phyloP scores from a whole-genome alignment of 1,140 invertebrate genomes.

The Drosophila lowei region DNA sequence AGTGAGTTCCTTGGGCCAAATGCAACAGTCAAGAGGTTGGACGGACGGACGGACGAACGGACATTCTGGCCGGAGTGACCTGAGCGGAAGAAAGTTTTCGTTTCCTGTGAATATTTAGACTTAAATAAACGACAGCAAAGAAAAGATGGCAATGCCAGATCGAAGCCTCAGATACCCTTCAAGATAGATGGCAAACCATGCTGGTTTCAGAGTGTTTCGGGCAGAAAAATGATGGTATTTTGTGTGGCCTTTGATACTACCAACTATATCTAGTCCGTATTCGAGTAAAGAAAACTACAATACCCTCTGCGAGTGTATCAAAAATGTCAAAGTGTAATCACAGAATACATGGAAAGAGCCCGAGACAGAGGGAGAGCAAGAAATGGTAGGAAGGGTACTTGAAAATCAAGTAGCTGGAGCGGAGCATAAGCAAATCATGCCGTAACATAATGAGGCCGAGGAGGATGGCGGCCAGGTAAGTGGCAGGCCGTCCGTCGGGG shows the following conservation, averaged over 20 bases:
- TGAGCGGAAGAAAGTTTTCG: slow-evolving; percentile 44
- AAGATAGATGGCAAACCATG: not conserved
- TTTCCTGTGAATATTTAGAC: slow-evolving; percentile 60
- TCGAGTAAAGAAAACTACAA: not conserved
- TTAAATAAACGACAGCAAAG: slow-evolving; percentile 71
- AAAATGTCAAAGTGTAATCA: slow-evolving; percentile 35
- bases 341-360: slow-evolving; percentile 5
- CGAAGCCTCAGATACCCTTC: not conserved
- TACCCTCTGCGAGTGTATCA: not conserved
- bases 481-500: slow-evolving; percentile 1
- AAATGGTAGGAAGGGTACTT: slow-evolving; percentile 26
- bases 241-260: no score
- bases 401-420: slow-evolving; percentile 63
- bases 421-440: slow-evolving; percentile 64
- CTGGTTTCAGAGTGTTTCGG: not conserved
- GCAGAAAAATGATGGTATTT: not conserved
- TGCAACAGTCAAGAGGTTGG: slow-evolving; percentile 66
- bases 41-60: slow-evolving; percentile 2
- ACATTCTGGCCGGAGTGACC: slow-evolving; percentile 40
- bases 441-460: slow-evolving; percentile 64
- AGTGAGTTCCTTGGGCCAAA: slow-evolving; percentile 36
- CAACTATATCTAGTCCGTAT: no score
- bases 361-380: slow-evolving; percentile 9
- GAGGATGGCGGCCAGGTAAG: not conserved
- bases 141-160: not conserved